phyloP scores from a whole-genome alignment of 2,797 vertebrate species.

The Hipposideros larvatus region DNA sequence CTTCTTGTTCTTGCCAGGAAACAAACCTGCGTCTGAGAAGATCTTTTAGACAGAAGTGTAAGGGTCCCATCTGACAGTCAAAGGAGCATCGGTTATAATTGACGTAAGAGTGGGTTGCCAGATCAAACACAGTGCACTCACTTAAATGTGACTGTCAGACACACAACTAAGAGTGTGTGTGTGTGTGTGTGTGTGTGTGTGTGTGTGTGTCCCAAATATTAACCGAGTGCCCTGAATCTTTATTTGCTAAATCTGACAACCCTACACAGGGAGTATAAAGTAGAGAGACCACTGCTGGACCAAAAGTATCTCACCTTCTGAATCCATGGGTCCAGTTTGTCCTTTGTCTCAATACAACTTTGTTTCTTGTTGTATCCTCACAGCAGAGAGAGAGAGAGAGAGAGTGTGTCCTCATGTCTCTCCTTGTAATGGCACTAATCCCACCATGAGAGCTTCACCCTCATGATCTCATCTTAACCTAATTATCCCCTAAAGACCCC shows the following conservation, averaged over 20 bases:
- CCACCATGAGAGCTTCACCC: neutral
- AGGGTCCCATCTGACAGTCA: neutral
- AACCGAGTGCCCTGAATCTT: neutral
- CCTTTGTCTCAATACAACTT: neutral
- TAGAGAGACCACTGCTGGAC: neutral
- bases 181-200: too few relatives aligned
- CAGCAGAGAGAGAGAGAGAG: neutral
- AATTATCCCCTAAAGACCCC: neutral
- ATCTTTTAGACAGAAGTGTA: neutral
- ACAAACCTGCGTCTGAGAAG: neutral
- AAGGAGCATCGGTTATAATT: neutral
- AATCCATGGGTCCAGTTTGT: neutral
- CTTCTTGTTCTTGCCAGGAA: conserved; percentile 9
- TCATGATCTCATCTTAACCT: neutral
- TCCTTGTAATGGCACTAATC: neutral
- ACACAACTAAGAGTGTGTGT: neutral
- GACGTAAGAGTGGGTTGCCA: neutral
- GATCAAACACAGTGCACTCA: neutral
- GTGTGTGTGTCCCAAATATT: neutral
- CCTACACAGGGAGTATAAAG: neutral
- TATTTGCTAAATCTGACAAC: neutral
- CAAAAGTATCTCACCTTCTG: neutral
- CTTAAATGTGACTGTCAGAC: neutral
- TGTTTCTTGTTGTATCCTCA: neutral
- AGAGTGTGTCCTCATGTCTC: neutral